Base-by-base conservation (phyloP, 1,140 invertebrate species). In the Oryctes rhinoceros region DNA sequence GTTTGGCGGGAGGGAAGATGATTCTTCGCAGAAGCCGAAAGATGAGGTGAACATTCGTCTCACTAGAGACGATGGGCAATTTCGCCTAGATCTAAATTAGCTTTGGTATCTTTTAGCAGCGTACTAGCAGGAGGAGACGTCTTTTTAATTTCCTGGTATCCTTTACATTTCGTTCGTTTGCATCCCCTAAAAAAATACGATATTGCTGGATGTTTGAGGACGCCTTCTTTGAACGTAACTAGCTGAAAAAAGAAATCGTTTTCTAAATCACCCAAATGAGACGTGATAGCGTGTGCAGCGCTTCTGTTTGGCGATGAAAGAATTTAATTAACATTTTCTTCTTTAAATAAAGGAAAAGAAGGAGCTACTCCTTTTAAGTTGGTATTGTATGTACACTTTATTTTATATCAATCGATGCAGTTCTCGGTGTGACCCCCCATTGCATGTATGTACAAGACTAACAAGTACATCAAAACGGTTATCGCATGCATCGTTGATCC, bases 81-180 rank as follows among this genome's bases (percentile, higher is more conserved):
- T 59, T 59, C 15, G 53, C n/a, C 13, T 59, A 59, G 53, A n/a
- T 59, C 18, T 59, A 59, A 59, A 59, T 59, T 59, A 18, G 53
- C 53, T 59, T 59, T 59, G 15, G n/a, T 59, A 59, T 59, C 11
- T 59, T 18, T 59, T 6, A n/a, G 53, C n/a, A n/a, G 53, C n/a
- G 15, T 0, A 18, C n/a, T 6, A 59, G 18, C 5, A 11, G 10
- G n/a, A n/a, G 10, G 13, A 53, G n/a, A 13, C 49, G 53, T 18
- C n/a, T 53, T 53, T 1, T 13, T 53, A 53, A 53, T 15, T 59
- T 59, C n/a, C 15, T 59, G 3, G 53, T n/a, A 59, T 59, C 18
- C 53, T 59, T 15, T 18, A 18, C 18, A 15, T 18, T 6, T 15
- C 5, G 10, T 59, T 59, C 53, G 3, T 53, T 18, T 11, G n/a